Conservation (phyloP, 2,113 vertebrate species). For the Bubalus kerabau region DNA sequence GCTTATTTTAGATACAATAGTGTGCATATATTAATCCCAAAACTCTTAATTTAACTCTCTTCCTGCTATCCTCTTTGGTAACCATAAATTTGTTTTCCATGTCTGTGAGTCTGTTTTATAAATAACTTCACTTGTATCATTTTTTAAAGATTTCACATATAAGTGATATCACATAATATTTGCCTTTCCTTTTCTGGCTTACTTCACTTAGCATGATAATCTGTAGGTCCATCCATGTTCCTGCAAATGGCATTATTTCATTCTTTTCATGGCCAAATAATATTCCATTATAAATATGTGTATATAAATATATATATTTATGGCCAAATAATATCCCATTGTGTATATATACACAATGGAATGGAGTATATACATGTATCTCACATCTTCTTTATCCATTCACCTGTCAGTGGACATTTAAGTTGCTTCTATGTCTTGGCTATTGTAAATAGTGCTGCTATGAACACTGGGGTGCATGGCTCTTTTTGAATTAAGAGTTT, state of each 20-base stretch:
- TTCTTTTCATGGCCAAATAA: not conserved
- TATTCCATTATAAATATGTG: not conserved
- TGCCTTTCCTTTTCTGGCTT: not conserved
- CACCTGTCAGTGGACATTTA: not conserved
- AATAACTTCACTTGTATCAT: not conserved
- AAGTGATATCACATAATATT: not conserved
- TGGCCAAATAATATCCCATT: not conserved
- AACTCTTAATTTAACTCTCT: not conserved
- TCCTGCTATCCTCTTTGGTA: not conserved
- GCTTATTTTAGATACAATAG: not conserved
- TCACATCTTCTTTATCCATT: not conserved
- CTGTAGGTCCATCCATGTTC: not conserved
- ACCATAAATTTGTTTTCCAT: not conserved
- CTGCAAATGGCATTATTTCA: not conserved
- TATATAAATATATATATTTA: rapidly evolving
- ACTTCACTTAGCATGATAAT: not conserved
- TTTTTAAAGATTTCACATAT: not conserved
- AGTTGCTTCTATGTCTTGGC: not conserved
- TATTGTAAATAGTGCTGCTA: not conserved
- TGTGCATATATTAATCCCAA: not conserved
- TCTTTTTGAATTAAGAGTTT: not conserved
- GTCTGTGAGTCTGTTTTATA: not conserved
- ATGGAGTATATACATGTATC: not conserved
- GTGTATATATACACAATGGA: not conserved
- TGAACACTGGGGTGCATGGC: not conserved